phyloP scores from a whole-genome alignment of 2,888 invertebrate genomes.

The Zootermopsis nevadensis region DNA sequence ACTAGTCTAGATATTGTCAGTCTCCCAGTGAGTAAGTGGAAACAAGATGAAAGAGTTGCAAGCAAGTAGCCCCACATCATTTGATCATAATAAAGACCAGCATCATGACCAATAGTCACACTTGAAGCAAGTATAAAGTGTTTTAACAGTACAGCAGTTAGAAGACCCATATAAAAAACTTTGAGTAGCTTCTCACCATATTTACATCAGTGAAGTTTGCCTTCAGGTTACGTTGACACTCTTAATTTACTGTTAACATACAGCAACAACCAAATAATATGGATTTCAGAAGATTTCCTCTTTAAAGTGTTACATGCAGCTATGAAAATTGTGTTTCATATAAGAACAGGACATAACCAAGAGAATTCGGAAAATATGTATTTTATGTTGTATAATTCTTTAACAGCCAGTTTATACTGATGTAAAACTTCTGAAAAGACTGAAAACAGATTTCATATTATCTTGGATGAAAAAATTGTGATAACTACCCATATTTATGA shows the following conservation, averaged over 20 bases:
- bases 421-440: background rate
- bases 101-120: background rate
- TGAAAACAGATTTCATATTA: background rate
- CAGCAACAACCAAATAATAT: too few species aligned
- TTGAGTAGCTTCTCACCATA: background rate
- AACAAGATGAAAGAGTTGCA: constrained; percentile 6
- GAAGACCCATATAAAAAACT: background rate
- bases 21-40: constrained; percentile 23
- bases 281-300: too few species aligned
- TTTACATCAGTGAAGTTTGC: background rate
- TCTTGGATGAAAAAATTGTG: background rate
- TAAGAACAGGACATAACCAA: background rate
- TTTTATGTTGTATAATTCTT: background rate
- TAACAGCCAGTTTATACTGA: background rate
- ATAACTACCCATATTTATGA: background rate
- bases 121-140: background rate
- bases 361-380: background rate
- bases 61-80: constrained; percentile 11
- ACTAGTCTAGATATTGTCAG: constrained; percentile 41
- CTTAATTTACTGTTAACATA: too few species aligned
- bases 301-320: background rate
- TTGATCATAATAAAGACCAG: background rate
- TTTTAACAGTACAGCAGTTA: background rate
- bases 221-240: too few species aligned
- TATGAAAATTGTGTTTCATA: background rate